Evolutionary conservation across 2,113 vertebrate genomes (phyloP).

Genomic region (Dunckerocampus dactyliophorus): DNA sequence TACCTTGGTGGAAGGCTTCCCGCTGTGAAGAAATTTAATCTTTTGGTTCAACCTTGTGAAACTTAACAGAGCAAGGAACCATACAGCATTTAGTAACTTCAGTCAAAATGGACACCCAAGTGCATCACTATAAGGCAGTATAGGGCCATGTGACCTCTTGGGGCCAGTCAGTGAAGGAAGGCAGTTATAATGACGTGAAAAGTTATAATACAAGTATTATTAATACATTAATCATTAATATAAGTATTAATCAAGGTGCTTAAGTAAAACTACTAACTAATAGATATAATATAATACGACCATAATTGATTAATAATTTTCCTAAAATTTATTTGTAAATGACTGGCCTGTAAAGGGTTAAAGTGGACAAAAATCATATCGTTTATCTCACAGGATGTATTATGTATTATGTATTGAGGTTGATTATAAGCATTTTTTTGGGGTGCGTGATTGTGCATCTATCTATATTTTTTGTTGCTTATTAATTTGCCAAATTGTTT

Average conservation of each 20-base stretch:
- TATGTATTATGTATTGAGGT: too few species aligned
- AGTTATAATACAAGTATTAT: neutral
- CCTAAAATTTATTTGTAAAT: too few species aligned
- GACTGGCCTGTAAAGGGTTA: too few species aligned
- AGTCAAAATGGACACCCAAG: neutral
- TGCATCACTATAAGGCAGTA: neutral
- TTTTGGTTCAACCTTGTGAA: slow-evolving; percentile 42
- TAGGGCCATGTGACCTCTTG: neutral
- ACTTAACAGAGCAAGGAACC: neutral
- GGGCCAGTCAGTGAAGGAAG: neutral
- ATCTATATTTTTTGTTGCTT: slow-evolving; percentile 30
- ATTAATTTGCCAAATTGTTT: slow-evolving; percentile 30
- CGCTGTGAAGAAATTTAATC: slow-evolving; percentile 45
- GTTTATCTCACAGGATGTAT: too few species aligned
- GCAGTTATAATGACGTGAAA: neutral
- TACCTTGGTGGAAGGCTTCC: slow-evolving; percentile 33
- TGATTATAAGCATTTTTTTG: slow-evolving; percentile 26
- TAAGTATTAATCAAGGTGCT: too few species aligned
- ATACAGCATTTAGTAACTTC: neutral
- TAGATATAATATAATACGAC: too few species aligned
- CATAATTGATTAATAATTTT: too few species aligned
- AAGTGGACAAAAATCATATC: too few species aligned
- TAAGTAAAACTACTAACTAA: too few species aligned
- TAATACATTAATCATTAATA: neutral
- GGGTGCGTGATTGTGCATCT: slow-evolving; percentile 19